Evolutionary conservation across 2,113 vertebrate genomes (phyloP), one percentile per base, ranked within the genome.

Genomic region (Mormoops blainvillei): DNA sequence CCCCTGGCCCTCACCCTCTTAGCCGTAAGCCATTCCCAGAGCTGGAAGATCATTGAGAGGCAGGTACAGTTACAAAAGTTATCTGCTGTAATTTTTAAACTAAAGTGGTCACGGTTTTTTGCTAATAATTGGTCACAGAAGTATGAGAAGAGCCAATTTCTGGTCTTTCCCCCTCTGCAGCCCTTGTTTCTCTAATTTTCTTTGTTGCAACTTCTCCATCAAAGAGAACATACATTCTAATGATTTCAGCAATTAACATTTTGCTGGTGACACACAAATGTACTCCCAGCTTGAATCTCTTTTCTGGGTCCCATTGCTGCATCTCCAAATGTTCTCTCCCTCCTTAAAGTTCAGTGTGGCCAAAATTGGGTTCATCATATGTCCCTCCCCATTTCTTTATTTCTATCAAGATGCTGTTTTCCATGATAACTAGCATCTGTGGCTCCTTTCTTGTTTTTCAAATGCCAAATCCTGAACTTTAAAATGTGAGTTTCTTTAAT

Each of bases 241-340:
- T 90, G 91, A 97, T 76, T 95, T 89, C 52, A 94, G 96, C 70
- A 96, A 84, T 73, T 90, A 92, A 95, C 94, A 95, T 95, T 97
- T 95, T 87, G 41, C 88, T 92, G 36, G 43, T 88, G 88, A 95
- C 80, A 96, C 90, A 68, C 83, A 97, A 96, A 94, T 95, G 95
- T 95, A 76, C 94, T 96, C 92, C 87, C 94, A 97, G 90, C 92
- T 97, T 96, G 97, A 92, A 58, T 97, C 92, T 92, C 67, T 92
- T 94, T 96, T 95, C 94, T 90, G 95, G 90, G 58, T 88, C 91
- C 33, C 81, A 56, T 48, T 71, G 73, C 90, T 81, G 3, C 85
- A 50, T 96, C 95, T 96, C 96, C 95, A 96, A 97, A 94, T 97
- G 95, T 97, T 98, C 92, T 82, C 70, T 97, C 77, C 88, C 86